A percentile compares a stretch with the other conserved stretches of the same genome.
These are phyloP conservation scores for Nyctibius grandis DNA, from an alignment of 2,797 vertebrate genomes.

Conservation along the genomic window DNA sequence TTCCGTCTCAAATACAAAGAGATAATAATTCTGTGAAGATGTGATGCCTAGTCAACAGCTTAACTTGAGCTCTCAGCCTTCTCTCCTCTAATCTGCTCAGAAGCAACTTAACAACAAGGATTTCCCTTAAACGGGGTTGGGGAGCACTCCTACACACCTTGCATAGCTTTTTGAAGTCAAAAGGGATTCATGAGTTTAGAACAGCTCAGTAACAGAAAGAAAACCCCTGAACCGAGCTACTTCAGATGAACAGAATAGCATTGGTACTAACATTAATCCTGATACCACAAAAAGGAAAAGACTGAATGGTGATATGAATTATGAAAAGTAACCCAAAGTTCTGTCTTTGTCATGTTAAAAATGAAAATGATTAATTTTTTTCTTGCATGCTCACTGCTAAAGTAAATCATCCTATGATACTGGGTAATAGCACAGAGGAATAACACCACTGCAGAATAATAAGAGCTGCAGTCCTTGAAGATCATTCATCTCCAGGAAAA, in stretches of 20 bases:
- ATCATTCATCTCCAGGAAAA: not conserved
- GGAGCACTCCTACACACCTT: not conserved
- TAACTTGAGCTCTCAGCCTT: not conserved
- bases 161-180: not conserved
- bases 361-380: not conserved
- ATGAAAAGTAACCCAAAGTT: not conserved
- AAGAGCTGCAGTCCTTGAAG: not conserved
- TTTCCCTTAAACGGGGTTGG: not conserved
- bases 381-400: not conserved
- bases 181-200: not conserved
- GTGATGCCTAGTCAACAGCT: not conserved
- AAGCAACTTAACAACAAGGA: not conserved
- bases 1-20: not conserved
- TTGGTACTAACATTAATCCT: not conserved
- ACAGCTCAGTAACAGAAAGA: not conserved
- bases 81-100: not conserved
- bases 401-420: slow-evolving; percentile 20
- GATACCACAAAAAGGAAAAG: not conserved
- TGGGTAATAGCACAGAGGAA: not conserved
- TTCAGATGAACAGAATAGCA: not conserved
- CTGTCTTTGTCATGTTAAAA: not conserved
- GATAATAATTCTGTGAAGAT: not conserved
- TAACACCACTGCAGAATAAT: not conserved
- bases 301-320: slow-evolving; percentile 9
- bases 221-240: not conserved